phyloP scores from a whole-genome alignment of 2,797 vertebrate species.

The Avahi laniger region DNA sequence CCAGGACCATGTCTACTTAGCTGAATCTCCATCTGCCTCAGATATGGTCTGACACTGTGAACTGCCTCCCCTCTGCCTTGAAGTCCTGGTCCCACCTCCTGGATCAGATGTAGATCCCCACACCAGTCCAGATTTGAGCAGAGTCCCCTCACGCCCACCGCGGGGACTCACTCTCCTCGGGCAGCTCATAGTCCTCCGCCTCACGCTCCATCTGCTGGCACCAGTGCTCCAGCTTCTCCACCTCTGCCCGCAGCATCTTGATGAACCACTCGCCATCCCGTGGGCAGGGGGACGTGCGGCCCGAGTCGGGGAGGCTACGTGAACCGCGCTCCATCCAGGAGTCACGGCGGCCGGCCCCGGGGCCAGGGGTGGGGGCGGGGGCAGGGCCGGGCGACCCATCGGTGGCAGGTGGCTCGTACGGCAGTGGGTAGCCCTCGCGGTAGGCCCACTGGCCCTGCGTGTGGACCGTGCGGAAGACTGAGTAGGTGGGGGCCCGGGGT shows the following conservation, averaged over 20 bases:
- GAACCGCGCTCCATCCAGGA: conserved; percentile 92
- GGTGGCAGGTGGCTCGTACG: conserved; percentile 88
- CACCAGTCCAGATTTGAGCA: background rate
- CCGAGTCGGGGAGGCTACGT: conserved; percentile 96
- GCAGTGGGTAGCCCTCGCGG: conserved; percentile 94
- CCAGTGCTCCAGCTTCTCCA: conserved; percentile 99
- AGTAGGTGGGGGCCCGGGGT: conserved; percentile 92
- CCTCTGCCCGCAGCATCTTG: conserved; percentile 95
- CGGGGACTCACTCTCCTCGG: conserved; percentile 91
- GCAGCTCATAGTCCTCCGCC: conserved; percentile 96
- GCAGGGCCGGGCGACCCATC: conserved; percentile 81
- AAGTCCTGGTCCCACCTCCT: background rate
- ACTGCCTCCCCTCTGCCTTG: background rate
- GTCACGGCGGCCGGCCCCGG: conserved; percentile 80
- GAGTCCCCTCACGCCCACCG: background rate
- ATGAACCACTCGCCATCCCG: conserved; percentile 98
- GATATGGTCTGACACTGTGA: background rate
- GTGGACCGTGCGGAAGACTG: conserved; percentile 98
- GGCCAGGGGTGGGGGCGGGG: conserved; percentile 82
- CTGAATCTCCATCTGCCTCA: background rate
- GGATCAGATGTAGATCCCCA: background rate
- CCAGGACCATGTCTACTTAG: background rate
- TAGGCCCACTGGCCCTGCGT: conserved; percentile 99
- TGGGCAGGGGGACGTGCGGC: conserved; percentile 95
- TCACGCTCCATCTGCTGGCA: conserved; percentile 99